Evolutionary conservation across 2,888 invertebrate species (phyloP).

Genomic region (Zygogramma bicolorata): DNA sequence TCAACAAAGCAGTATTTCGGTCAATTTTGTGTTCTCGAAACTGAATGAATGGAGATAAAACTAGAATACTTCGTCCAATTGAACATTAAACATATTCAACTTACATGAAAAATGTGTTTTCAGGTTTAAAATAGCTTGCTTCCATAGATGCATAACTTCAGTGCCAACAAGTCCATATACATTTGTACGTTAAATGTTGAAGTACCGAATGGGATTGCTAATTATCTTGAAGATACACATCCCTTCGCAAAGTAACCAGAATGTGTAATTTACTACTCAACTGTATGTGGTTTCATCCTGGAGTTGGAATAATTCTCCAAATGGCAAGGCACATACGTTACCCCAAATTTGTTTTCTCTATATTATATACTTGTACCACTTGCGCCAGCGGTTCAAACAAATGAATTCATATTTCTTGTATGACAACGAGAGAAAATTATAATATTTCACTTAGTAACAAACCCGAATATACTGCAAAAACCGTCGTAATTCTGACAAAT

Average conservation of each 20-base stretch:
- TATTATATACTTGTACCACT: not conserved
- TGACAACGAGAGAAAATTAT: not conserved
- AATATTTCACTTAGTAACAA: not conserved
- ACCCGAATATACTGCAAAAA: not conserved
- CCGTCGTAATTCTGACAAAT: not conserved
- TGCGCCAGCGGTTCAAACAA: not conserved
- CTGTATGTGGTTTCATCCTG: not conserved
- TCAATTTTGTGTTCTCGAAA: too few relatives aligned
- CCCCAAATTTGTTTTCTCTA: not conserved
- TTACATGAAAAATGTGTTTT: too few relatives aligned
- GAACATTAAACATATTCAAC: too few relatives aligned
- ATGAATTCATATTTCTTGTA: not conserved
- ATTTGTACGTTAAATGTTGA: too few relatives aligned
- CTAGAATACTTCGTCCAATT: too few relatives aligned
- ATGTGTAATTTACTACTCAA: not conserved
- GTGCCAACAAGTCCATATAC: too few relatives aligned
- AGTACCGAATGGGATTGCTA: too few relatives aligned
- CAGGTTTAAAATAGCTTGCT: too few relatives aligned
- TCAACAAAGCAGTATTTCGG: too few relatives aligned
- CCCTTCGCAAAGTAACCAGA: not conserved
- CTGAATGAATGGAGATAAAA: too few relatives aligned
- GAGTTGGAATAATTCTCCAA: not conserved
- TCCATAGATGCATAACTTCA: too few relatives aligned
- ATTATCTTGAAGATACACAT: too few relatives aligned
- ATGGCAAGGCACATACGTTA: not conserved